Conservation (phyloP, 2,797 vertebrate species). For the Crax fasciolata region DNA sequence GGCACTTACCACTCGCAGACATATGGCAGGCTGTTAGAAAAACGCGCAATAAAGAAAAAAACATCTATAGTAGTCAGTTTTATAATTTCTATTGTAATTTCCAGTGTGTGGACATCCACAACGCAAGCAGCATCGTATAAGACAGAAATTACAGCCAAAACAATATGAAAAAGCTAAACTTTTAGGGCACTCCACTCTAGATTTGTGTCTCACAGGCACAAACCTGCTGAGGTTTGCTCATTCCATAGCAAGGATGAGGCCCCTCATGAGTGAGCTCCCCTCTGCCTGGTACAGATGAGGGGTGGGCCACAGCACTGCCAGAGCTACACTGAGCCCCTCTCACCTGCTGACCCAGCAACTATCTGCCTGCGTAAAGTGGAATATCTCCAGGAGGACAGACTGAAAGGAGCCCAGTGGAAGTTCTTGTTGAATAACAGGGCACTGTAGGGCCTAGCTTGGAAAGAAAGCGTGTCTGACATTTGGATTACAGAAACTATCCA, state of each 20-base stretch:
- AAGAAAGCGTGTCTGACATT: neutral
- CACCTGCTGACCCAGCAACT: neutral
- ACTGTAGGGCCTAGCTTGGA: neutral
- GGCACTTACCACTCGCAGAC: neutral
- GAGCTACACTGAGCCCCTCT: neutral
- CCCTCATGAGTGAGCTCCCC: neutral
- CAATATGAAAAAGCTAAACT: no score
- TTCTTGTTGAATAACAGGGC: neutral
- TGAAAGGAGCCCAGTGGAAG: neutral
- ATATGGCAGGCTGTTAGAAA: neutral
- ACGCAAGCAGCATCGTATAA: neutral
- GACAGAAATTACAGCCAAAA: neutral
- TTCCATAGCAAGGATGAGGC: neutral
- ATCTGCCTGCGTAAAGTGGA: neutral
- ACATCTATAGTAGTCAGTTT: neutral
- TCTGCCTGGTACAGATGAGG: neutral
- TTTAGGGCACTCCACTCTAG: neutral
- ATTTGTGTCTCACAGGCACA: neutral
- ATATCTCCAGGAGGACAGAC: neutral
- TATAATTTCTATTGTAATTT: neutral
- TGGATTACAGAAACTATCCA: neutral
- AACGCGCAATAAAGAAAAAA: neutral
- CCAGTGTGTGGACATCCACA: neutral
- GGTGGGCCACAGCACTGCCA: neutral
- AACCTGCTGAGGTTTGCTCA: neutral